Evolutionary conservation across 2,888 invertebrate species (phyloP), one percentile per base, ranked within the genome.

Genomic region (Epirrhoe tristata): DNA sequence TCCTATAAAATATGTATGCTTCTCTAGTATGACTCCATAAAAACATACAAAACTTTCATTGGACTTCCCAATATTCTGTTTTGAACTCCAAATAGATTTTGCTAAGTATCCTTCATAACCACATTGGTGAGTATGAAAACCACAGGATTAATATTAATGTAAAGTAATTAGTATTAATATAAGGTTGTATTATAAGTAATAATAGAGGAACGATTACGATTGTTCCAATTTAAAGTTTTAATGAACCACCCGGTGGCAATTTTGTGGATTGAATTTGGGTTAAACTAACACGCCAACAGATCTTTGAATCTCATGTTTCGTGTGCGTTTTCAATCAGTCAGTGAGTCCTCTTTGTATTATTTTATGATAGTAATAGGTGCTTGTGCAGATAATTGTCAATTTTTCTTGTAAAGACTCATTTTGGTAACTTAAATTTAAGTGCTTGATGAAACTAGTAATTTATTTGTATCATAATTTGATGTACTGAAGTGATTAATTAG

Each of bases 301-400:
- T 12, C 39, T 43, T 12, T 43, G 5, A 8, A 43, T 43, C 12
- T 5, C 12, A 4, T 12, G 7, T 39, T 39, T 39, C 10, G 7
- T 10, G 39, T 43, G 7, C 34, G 34, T 43, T 36, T 7, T 43
- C 39, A 43, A 3, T 43, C 39, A 12, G 39, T 43, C 4, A 43
- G 39, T 7, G 36, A 8, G 36, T 43, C 39, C 39, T 43, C 39
- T 43, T 43, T 43, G 12, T 43, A 43, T 43, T 12, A 43, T 43
- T 43, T 8, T 43, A 91, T 88, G 81, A 87, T 81, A 88, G 84
- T 58, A 6, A 83, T 93, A 93, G 92, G 93, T 91, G 93, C 93
- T 93, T 93, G 88, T 85, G 91, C 90, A 80, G 84, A 88, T 81
- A 85, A 87, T 87, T 82, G 93, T 93, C 93, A 93, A 93, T 93